Evolutionary conservation across 2,113 vertebrate genomes (phyloP), one percentile per base, ranked within the genome.

Genomic region (Cryptotis parvus): DNA sequence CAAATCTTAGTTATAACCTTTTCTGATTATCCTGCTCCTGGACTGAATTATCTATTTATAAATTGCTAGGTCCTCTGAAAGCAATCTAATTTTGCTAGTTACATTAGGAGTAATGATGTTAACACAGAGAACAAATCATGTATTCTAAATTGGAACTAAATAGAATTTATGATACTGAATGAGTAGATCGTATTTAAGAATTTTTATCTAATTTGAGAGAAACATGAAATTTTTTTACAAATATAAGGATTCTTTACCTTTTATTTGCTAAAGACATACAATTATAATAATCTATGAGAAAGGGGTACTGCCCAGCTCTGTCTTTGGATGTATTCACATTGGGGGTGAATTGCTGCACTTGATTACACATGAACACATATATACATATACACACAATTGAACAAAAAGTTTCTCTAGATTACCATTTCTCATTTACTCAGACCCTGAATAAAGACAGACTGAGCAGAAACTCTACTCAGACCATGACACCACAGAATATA

Each of bases 21-120:
- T 27, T 70, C 35, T 87, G n/a, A 76, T 78, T 74, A 52, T 81
- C n/a, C 49, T 86, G 9, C 37, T 83, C 11, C 84, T 87, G 61
- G 91, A 92, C 88, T 87, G 52, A 92, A 92, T 65, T 66, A 83
- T 31, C 9, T n/a, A 45, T 74, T 88, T 91, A 63, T 76, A 89
- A 89, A 86, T 79, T 65, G 4, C 5, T 33, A 43, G 26, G 0
- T 91, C 41, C 20, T 94, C 41, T 43, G 29, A 87, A 87, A 80
- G 72, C 18, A 91, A 80, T 65, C 70, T 94, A 75, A 86, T 95
- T 95, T 82, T 92, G 20, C 66, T 75, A 49, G 52, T 45, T 85
- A 4, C 84, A 37, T 91, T 92, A 74, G 66, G 35, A 82, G n/a
- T 69, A 70, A 35, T 83, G 5, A 66, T 58, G 43, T 85, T 85